Percentiles rank a stretch among this genome's conserved stretches.
Evolutionary conservation across 2,888 invertebrate species (phyloP).

Genomic region (Campaea margaritaria): DNA sequence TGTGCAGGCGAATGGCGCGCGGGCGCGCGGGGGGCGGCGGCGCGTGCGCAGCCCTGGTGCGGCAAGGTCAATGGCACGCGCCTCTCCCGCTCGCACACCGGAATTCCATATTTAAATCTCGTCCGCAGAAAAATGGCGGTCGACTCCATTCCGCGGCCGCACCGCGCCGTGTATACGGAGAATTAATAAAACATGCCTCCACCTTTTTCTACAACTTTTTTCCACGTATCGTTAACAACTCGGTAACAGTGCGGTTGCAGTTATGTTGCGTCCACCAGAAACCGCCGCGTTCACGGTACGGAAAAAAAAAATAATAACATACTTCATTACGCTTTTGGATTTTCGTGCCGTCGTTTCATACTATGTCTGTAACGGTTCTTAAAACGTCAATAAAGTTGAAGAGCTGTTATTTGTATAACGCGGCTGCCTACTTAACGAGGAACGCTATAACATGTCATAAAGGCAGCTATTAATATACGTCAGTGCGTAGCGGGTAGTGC

Average conservation of each 20-base stretch:
- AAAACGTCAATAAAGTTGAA: conserved; percentile 55
- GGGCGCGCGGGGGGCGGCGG: conserved; percentile 54
- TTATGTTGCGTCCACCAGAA: conserved; percentile 51
- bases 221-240: conserved; percentile 73
- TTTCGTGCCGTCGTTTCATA: conserved; percentile 43
- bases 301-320: conserved; percentile 60
- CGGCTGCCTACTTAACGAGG: conserved; percentile 42
- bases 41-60: conserved; percentile 80
- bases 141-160: conserved; percentile 76
- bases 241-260: conserved; percentile 68
- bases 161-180: conserved; percentile 75
- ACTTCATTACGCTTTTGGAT: conserved; percentile 55
- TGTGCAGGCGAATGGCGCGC: conserved; percentile 41
- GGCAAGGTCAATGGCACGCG: conserved; percentile 84
- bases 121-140: conserved; percentile 85
- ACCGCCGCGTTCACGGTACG: too few species aligned
- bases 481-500: conserved; percentile 51
- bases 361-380: conserved; percentile 57
- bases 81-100: conserved; percentile 84
- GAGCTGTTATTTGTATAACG: conserved; percentile 47
- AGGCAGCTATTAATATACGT: conserved; percentile 49
- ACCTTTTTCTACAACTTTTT: conserved; percentile 76
- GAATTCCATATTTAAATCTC: conserved; percentile 86
- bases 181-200: conserved; percentile 83
- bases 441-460: conserved; percentile 46